Conservation (phyloP, 2,888 invertebrate genomes). For the Brenthis daphne region DNA sequence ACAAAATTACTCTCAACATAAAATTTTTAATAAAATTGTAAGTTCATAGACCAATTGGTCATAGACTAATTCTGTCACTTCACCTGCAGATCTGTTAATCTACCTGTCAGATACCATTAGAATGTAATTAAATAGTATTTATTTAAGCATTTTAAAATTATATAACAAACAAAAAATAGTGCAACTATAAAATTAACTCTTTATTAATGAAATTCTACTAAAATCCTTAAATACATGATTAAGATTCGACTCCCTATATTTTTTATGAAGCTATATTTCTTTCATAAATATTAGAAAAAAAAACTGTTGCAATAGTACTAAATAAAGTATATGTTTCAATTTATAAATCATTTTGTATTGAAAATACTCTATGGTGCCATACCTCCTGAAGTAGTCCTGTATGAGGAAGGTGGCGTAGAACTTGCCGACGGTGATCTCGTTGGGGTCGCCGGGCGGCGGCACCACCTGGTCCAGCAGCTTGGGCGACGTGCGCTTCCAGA, state of each 20-base stretch:
- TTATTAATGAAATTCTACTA: too few relatives aligned
- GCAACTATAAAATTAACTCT: too few relatives aligned
- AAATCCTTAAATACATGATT: too few relatives aligned
- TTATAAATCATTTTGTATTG: not conserved
- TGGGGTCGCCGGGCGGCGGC: conserved; percentile 99
- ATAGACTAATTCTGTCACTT: too few relatives aligned
- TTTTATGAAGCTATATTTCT: too few relatives aligned
- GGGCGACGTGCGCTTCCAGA: conserved; percentile 98
- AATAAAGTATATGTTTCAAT: not conserved
- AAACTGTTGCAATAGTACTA: not conserved
- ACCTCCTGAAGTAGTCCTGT: conserved; percentile 98
- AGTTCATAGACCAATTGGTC: not conserved
- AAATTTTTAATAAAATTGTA: not conserved
- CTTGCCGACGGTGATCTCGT: conserved; percentile 99
- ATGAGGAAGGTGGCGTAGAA: conserved; percentile 99
- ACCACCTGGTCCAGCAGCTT: conserved; percentile 99
- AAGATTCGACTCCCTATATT: too few relatives aligned
- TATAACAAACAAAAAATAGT: too few relatives aligned
- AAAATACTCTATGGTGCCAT: not conserved
- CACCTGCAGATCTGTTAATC: not conserved
- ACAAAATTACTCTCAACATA: not conserved
- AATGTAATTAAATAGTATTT: too few relatives aligned
- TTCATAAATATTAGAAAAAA: not conserved
- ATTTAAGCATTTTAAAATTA: too few relatives aligned
- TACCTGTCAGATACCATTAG: too few relatives aligned